These are phyloP conservation scores for Gasterosteus aculeatus DNA, from an alignment of 2,113 vertebrate species.

Conservation along the genomic window DNA sequence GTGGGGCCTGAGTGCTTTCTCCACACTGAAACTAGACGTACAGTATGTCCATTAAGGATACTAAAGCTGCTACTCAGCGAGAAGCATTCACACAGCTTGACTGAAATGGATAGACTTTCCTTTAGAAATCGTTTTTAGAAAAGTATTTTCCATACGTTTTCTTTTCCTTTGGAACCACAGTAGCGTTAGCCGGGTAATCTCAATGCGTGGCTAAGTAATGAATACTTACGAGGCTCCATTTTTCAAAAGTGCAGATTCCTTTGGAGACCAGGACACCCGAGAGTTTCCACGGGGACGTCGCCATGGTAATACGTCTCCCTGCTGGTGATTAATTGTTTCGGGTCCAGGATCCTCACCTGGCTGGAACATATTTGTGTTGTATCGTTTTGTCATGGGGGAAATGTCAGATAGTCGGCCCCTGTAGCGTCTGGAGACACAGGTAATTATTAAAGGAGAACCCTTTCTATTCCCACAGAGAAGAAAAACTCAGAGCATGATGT, in stretches of 20 bases:
- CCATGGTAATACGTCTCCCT: constrained; percentile 38
- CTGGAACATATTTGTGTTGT: constrained; percentile 33
- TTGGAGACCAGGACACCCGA: constrained; percentile 60
- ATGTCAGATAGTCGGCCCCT: constrained; percentile 24
- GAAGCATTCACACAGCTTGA: not conserved
- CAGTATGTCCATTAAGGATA: constrained; percentile 45
- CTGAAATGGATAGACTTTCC: constrained; percentile 7
- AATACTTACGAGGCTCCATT: constrained; percentile 63
- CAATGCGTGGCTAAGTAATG: constrained; percentile 65
- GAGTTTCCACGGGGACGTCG: constrained; percentile 49
- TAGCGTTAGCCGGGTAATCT: constrained; percentile 54
- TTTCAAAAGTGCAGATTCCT: constrained; percentile 62
- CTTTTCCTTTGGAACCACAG: constrained; percentile 40
- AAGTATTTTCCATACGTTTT: constrained; percentile 20
- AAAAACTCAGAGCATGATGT: not conserved
- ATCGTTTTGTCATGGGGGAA: constrained; percentile 11
- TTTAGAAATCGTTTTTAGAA: constrained; percentile 33
- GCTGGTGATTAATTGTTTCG: constrained; percentile 48
- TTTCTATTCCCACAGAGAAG: not conserved
- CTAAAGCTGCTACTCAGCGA: constrained; percentile 35
- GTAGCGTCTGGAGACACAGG: not conserved
- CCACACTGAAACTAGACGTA: constrained; percentile 20
- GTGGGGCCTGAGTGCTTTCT: constrained; percentile 52
- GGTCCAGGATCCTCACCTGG: constrained; percentile 38
- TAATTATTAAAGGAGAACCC: not conserved